These are phyloP conservation scores for Drosophila quadrilineata DNA, from an alignment of 1,140 invertebrate genomes.

Conservation along the genomic window DNA sequence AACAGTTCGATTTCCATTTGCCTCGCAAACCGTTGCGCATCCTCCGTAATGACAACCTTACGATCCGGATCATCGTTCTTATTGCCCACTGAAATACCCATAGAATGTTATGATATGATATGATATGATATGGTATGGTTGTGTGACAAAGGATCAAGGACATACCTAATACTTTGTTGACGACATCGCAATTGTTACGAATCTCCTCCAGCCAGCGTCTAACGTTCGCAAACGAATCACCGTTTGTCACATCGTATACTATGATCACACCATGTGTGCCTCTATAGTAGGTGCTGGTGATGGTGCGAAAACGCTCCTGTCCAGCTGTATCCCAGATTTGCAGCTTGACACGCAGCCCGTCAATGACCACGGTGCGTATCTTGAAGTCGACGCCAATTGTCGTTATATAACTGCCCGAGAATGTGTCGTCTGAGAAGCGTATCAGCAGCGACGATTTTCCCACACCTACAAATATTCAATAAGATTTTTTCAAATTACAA, in stretches of 20 bases:
- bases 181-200: slow-evolving; percentile 99
- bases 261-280: slow-evolving; percentile 99
- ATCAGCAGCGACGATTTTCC: slow-evolving; percentile 99
- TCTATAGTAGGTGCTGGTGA: slow-evolving; percentile 92
- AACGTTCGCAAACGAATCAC: slow-evolving; percentile 99
- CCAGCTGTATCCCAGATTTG: slow-evolving; percentile 98
- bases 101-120: neutral
- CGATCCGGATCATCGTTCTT: slow-evolving; percentile 98
- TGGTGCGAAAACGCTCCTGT: slow-evolving; percentile 89
- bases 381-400: slow-evolving; percentile 99
- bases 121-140: neutral
- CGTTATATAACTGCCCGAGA: slow-evolving; percentile 99
- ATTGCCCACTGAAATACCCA: slow-evolving; percentile 92
- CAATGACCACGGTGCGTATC: slow-evolving; percentile 97
- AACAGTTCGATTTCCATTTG: slow-evolving; percentile 98
- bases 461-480: slow-evolving; percentile 89
- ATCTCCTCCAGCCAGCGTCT: slow-evolving; percentile 99
- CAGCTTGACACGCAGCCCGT: slow-evolving; percentile 97
- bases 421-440: slow-evolving; percentile 98
- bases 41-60: slow-evolving; percentile 98
- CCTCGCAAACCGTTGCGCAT: slow-evolving; percentile 97
- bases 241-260: slow-evolving; percentile 99
- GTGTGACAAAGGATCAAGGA: slow-evolving; percentile 14
- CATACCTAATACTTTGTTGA: slow-evolving; percentile 98
- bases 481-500: too few relatives aligned